These are phyloP conservation scores for Siniperca chuatsi DNA, from an alignment of 2,113 vertebrate species.

Conservation along the genomic window DNA sequence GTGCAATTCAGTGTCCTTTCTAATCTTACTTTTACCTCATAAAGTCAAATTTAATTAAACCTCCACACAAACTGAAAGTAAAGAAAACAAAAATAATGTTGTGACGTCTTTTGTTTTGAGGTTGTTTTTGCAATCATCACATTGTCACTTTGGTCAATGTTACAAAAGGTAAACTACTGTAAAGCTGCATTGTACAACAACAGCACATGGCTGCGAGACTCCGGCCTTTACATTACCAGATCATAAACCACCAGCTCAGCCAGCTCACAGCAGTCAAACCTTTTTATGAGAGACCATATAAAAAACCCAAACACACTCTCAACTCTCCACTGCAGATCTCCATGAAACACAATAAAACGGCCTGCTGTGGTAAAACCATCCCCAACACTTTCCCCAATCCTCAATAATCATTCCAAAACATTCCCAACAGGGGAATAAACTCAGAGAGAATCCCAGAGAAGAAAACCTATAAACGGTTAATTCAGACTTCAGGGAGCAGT, in stretches of 20 bases:
- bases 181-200: not conserved
- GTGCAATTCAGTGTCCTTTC: not conserved
- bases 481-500: slow-evolving; percentile 14
- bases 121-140: not conserved
- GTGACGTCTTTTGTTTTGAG: not conserved
- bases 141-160: not conserved
- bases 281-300: slow-evolving; percentile 43
- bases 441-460: slow-evolving; percentile 32
- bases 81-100: not conserved
- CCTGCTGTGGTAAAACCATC: slow-evolving; percentile 5
- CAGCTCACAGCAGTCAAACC: not conserved
- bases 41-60: not conserved
- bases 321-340: slow-evolving; percentile 28
- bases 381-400: slow-evolving; percentile 30
- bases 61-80: not conserved
- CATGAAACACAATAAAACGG: slow-evolving; percentile 32
- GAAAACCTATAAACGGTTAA: not conserved
- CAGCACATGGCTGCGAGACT: not conserved
- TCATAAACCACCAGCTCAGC: slow-evolving; percentile 32
- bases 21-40: not conserved
- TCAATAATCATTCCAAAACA: slow-evolving; percentile 23
- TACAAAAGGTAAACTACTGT: not conserved
- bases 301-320: slow-evolving; percentile 29
- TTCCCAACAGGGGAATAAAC: slow-evolving; percentile 43
- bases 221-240: slow-evolving; percentile 17